Percentiles rank a stretch among this genome's conserved stretches.
phyloP scores from a whole-genome alignment of 1,140 invertebrate genomes.

The Microplitis mediator region DNA sequence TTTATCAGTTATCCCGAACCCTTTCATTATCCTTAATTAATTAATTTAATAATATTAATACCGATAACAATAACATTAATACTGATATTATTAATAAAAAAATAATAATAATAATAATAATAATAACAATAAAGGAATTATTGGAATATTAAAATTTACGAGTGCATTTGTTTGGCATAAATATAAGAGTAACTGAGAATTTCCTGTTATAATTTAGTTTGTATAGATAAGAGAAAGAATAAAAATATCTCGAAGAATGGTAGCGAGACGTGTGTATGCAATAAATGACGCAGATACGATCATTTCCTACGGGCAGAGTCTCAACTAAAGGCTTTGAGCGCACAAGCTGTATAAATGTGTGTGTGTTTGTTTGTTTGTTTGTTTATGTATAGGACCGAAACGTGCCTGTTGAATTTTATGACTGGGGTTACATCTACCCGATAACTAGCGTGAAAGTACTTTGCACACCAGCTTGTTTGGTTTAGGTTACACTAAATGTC shows the following conservation, averaged over 20 bases:
- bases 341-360: neutral
- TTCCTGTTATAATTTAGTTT: slow-evolving; percentile 8
- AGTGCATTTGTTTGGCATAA: neutral
- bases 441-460: slow-evolving; percentile 23
- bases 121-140: no score
- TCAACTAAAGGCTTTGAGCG: slow-evolving; percentile 3
- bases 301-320: slow-evolving; percentile 16
- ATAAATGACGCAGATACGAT: slow-evolving; percentile 17
- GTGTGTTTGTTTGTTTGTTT: no score
- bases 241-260: neutral
- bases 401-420: slow-evolving; percentile 21
- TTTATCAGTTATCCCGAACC: neutral
- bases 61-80: no score
- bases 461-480: slow-evolving; percentile 19
- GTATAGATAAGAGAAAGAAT: neutral
- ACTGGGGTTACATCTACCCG: slow-evolving; percentile 21
- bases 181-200: neutral
- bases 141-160: neutral
- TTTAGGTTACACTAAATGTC: slow-evolving; percentile 12
- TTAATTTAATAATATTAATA: no score
- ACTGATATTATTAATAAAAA: no score
- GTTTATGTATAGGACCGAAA: neutral
- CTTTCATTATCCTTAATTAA: no score
- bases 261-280: slow-evolving; percentile 16
- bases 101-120: no score